A percentile compares a stretch with the other conserved stretches of the same genome.
phyloP scores from a whole-genome alignment of 2,797 vertebrate species.

The Phoeniculus purpureus region DNA sequence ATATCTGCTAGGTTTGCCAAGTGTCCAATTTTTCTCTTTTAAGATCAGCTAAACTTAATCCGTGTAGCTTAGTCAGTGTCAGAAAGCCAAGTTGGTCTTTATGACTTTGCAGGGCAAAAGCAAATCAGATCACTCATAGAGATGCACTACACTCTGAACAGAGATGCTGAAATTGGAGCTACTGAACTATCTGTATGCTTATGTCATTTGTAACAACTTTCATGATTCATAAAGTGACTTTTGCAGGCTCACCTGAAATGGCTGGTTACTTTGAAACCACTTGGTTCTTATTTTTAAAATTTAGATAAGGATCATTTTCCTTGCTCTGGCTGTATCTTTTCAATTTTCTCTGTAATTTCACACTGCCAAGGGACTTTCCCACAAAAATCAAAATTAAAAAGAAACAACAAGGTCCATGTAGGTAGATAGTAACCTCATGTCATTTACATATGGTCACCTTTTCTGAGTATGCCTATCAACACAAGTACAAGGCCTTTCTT shows the following conservation, averaged over 20 bases:
- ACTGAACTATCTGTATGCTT: background rate
- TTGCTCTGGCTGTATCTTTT: background rate
- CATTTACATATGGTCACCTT: background rate
- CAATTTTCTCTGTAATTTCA: background rate
- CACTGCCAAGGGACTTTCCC: background rate
- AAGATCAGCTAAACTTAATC: conserved; percentile 69
- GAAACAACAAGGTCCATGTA: background rate
- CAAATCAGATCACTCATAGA: conserved; percentile 42
- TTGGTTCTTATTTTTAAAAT: background rate
- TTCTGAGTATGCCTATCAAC: conserved; percentile 15
- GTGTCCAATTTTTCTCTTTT: conserved; percentile 68
- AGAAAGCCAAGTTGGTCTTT: conserved; percentile 60
- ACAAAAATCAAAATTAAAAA: conserved; percentile 31
- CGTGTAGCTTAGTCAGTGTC: conserved; percentile 31
- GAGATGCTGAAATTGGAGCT: conserved; percentile 29
- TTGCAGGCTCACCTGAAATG: background rate
- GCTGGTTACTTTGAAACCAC: background rate
- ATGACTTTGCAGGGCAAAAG: conserved; percentile 50
- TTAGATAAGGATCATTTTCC: background rate
- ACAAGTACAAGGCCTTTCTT: conserved; percentile 20
- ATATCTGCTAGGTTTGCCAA: conserved; percentile 65
- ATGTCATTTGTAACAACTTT: conserved; percentile 3
- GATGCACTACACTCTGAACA: background rate
- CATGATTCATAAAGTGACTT: background rate
- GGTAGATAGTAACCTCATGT: conserved; percentile 21